These are phyloP conservation scores for Taenioides sp. DNA, from an alignment of 2,797 vertebrate species.

Conservation along the genomic window DNA sequence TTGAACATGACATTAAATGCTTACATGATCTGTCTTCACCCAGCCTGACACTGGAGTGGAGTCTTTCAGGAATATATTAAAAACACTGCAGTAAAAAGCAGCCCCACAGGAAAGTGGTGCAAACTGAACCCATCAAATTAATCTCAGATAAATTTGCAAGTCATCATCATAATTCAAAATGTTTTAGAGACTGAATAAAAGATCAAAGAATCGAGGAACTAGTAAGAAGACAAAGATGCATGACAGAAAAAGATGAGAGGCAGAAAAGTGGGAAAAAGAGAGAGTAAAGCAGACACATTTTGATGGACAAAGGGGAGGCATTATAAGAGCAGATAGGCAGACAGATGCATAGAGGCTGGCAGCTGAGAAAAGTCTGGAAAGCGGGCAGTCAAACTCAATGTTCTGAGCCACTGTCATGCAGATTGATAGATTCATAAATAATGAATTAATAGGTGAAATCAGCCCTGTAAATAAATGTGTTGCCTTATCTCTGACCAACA, in stretches of 20 bases:
- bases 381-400: constrained; percentile 38
- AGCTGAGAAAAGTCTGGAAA: constrained; percentile 37
- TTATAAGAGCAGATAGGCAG: constrained; percentile 36
- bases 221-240: constrained; percentile 52
- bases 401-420: constrained; percentile 48
- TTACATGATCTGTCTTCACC: constrained; percentile 32
- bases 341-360: constrained; percentile 31
- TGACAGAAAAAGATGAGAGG: constrained; percentile 30
- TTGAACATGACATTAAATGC: constrained; percentile 8
- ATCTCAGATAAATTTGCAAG: constrained; percentile 63
- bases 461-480: constrained; percentile 72
- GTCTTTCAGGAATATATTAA: constrained; percentile 56
- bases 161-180: constrained; percentile 62
- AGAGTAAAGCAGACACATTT: constrained; percentile 29
- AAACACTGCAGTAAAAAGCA: constrained; percentile 54
- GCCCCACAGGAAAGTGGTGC: constrained; percentile 41
- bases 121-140: constrained; percentile 59
- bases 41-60: constrained; percentile 27
- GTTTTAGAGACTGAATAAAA: constrained; percentile 60
- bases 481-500: constrained; percentile 46
- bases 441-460: constrained; percentile 70
- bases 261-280: constrained; percentile 20
- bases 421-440: constrained; percentile 75
- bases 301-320: constrained; percentile 40
- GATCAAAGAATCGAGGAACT: constrained; percentile 55